Evolutionary conservation across 1,140 invertebrate species (phyloP).

Genomic region (Arion vulgaris): DNA sequence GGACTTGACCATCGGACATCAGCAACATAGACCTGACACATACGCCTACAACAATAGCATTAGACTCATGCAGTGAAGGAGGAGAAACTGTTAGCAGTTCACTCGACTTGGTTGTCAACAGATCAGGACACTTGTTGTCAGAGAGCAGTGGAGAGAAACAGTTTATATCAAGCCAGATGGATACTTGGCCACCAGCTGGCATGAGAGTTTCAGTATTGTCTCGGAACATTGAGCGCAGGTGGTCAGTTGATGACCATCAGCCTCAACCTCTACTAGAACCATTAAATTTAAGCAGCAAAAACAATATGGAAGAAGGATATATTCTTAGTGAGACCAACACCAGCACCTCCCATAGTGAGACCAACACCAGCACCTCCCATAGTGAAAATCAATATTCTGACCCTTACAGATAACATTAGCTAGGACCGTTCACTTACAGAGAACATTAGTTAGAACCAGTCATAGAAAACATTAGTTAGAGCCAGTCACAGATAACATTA

Average conservation of each 20-base stretch:
- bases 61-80: background rate
- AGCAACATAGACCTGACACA: background rate
- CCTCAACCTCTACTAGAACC: background rate
- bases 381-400: background rate
- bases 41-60: background rate
- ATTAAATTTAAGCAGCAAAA: conserved; percentile 20
- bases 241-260: conserved; percentile 35
- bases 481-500: too few relatives aligned
- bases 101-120: conserved; percentile 7
- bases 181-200: conserved; percentile 15
- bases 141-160: background rate
- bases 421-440: background rate
- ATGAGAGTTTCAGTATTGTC: background rate
- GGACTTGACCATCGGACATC: background rate
- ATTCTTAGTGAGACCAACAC: background rate
- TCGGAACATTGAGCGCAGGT: conserved; percentile 6
- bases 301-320: background rate
- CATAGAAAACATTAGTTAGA: too few relatives aligned
- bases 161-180: background rate
- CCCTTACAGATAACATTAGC: background rate
- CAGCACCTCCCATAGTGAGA: background rate
- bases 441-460: too few relatives aligned
- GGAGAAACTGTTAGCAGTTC: background rate
- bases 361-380: background rate
- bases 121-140: background rate